phyloP scores from a whole-genome alignment of 2,113 vertebrate genomes.

The Dromas ardeola region DNA sequence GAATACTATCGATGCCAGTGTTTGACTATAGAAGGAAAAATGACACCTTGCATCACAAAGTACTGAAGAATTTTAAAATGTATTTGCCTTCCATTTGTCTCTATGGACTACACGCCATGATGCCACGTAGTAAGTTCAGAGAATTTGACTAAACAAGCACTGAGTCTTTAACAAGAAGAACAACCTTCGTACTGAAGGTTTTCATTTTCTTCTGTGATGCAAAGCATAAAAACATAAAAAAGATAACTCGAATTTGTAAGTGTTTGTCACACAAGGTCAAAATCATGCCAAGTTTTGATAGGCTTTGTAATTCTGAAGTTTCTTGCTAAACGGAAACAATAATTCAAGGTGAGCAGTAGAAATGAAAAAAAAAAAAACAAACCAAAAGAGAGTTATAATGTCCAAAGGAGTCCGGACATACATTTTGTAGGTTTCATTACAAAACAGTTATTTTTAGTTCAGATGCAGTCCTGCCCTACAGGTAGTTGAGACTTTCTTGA shows the following conservation, averaged over 20 bases:
- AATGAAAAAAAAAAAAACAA: background rate
- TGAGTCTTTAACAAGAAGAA: background rate
- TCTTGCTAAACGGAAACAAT: background rate
- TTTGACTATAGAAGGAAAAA: slow-evolving; percentile 13
- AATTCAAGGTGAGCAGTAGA: background rate
- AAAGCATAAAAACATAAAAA: background rate
- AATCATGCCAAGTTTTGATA: background rate
- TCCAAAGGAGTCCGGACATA: background rate
- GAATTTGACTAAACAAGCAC: background rate
- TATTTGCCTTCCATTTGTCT: slow-evolving; percentile 7
- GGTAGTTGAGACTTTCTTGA: background rate
- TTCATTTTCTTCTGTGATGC: background rate
- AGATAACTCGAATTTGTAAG: background rate
- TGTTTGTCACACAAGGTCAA: background rate
- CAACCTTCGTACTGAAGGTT: background rate
- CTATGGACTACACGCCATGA: background rate
- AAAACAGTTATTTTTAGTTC: background rate
- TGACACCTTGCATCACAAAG: background rate
- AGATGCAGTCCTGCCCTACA: background rate
- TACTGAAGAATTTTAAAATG: background rate
- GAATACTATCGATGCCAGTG: background rate
- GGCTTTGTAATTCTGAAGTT: background rate
- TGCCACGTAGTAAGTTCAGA: background rate
- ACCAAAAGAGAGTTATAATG: background rate
- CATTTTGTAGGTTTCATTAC: background rate